Percentiles rank a stretch among this genome's conserved stretches.
Evolutionary conservation across 2,797 vertebrate species (phyloP).

Genomic region (Pangasius mekongensis): DNA sequence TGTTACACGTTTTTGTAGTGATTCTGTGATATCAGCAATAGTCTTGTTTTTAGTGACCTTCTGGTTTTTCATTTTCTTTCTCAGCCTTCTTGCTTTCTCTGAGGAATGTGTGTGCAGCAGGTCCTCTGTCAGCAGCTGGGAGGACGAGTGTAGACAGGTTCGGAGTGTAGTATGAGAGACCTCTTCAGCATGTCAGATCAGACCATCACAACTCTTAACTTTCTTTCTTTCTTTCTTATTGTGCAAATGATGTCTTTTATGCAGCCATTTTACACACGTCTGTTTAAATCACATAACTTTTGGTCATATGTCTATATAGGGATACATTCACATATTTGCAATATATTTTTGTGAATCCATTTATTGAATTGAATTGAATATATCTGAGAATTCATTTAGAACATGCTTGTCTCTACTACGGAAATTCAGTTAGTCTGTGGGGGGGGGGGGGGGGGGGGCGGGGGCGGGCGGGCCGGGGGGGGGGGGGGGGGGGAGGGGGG

Average conservation of each 20-base stretch:
- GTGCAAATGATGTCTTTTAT: background rate
- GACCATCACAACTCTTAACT: conserved; percentile 63
- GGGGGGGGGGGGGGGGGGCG: no score
- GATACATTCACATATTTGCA: no score
- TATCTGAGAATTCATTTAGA: background rate
- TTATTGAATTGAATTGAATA: no score
- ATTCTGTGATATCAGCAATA: conserved; percentile 10
- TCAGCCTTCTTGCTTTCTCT: conserved; percentile 55
- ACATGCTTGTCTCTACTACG: background rate
- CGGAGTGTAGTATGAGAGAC: conserved; percentile 70
- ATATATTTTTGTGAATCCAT: no score
- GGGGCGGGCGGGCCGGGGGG: no score
- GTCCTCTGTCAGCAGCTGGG: conserved; percentile 72
- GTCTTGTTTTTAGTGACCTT: conserved; percentile 24
- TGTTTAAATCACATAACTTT: background rate
- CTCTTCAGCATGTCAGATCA: conserved; percentile 71
- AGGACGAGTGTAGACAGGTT: conserved; percentile 80
- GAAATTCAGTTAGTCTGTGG: background rate
- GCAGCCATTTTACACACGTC: background rate
- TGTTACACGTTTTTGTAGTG: background rate
- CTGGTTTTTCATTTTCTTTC: conserved; percentile 34
- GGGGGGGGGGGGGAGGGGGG: no score
- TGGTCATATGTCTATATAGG: background rate
- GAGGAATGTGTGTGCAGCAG: conserved; percentile 63
- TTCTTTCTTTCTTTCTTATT: conserved; percentile 39